Base-by-base conservation (phyloP, 2,888 invertebrate genomes). In the Chelonus formosanus region DNA sequence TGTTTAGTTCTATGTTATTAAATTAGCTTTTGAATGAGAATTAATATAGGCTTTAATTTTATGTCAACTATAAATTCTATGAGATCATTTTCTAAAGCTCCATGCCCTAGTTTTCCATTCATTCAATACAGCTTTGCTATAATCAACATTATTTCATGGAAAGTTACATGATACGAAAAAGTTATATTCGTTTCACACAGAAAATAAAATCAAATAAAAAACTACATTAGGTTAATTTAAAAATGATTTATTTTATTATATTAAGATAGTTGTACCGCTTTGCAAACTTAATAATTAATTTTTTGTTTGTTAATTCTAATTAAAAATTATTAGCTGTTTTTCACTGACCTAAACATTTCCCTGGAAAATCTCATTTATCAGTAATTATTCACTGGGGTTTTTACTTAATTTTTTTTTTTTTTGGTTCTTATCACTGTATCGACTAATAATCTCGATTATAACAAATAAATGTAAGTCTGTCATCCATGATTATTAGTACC, bases 231-330 rank as follows among this genome's bases (percentile, higher is more conserved):
- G 20, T 20, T 20, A 20, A 20, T 20, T 20, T 20, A 20, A 20
- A 20, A 20, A 20, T 20, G 20, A 20, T 20, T 20, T 20, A 20
- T 20, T 20, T 20, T 20, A 20, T 48, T 20, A 6, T 3, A 48
- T 31, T 48, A 6, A 20, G 5, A 48, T 48, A 6, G 20, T 48
- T n/a, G 48, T 48, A 48, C 48, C 48, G 48, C 20, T 31, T 48
- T n/a, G 48, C 48, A 48, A 48, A 48, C 48, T 48, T 48, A 48
- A 48, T 48, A 48, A 20, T n/a, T 48, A 20, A 48, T 48, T 31
- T 48, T 48, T 20, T 20, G n/a, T 48, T 45, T 6, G n/a, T 48
- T 20, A 20, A 48, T 5, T 48, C 10, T 20, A 20, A 20, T n/a
- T 20, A 48, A 48, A 45, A 45, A 48, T 10, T 48, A 48, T 48